Percentiles rank a stretch among this genome's conserved stretches.
These are phyloP conservation scores for Drosophila tsacasi DNA, from an alignment of 1,140 invertebrate genomes.

Conservation along the genomic window DNA sequence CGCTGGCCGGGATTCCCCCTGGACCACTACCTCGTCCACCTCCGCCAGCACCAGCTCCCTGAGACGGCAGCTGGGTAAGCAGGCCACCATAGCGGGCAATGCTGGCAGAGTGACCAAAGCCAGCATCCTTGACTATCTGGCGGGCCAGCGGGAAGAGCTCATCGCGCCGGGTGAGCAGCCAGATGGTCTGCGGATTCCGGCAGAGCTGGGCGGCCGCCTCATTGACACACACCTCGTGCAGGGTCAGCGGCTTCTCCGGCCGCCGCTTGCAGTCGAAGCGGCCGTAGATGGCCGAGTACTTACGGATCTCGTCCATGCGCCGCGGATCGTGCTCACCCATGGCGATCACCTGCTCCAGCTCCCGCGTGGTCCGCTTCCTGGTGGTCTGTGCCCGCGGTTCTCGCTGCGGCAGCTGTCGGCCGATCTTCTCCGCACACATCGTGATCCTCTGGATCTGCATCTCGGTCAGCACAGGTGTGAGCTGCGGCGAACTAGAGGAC, in stretches of 20 bases:
- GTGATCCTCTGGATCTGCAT: conserved; percentile 93
- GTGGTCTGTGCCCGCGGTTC: conserved; percentile 95
- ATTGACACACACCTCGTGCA: conserved; percentile 97
- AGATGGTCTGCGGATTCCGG: conserved; percentile 86
- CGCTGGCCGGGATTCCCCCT: conserved; percentile 31
- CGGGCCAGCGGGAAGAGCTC: conserved; percentile 97
- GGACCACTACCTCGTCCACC: conserved; percentile 28
- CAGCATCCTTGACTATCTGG: conserved; percentile 96
- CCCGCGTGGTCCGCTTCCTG: conserved; percentile 97
- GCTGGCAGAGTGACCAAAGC: conserved; percentile 87
- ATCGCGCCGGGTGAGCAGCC: conserved; percentile 95
- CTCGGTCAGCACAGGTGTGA: conserved; percentile 92
- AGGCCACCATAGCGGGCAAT: conserved; percentile 79
- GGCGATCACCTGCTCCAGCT: conserved; percentile 95
- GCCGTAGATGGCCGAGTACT: conserved; percentile 98
- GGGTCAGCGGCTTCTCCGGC: conserved; percentile 96
- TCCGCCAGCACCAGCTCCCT: conserved; percentile 24
- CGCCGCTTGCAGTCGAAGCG: conserved; percentile 98
- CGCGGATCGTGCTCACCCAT: conserved; percentile 95
- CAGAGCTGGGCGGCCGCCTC: conserved; percentile 98
- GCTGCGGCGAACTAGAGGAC: conserved; percentile 86
- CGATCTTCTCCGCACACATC: conserved; percentile 91
- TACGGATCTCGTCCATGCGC: conserved; percentile 96
- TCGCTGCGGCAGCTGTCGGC: conserved; percentile 92
- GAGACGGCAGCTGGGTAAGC: conserved; percentile 61